Base-by-base conservation (phyloP, 2,797 vertebrate genomes). In the Catamblyrhynchus diadema region DNA sequence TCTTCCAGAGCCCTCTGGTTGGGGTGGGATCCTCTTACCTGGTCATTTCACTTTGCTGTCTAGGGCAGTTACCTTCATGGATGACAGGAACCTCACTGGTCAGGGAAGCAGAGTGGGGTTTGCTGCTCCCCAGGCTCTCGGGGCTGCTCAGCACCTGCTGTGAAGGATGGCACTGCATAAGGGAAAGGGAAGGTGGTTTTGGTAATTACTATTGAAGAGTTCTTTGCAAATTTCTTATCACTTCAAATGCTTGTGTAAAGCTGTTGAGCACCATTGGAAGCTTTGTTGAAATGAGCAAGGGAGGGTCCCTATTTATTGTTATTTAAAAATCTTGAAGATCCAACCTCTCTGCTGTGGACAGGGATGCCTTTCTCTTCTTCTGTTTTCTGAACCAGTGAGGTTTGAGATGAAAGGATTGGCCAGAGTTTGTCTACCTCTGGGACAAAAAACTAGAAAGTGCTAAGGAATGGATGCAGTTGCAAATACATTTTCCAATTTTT, bases 1-100 rank as follows among this genome's bases (percentile, higher is more conserved):
- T 96, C 97, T 98, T 98, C 97, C 97, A 95, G 95, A 98, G 98
- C 98, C 97, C 97, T 98, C 98, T 98, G 98, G 97, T 98, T 98
- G 97, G 98, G 98, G 97, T 98, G 98, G 98, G 97, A 97, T 98
- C 98, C 94, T 98, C 98, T 98, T 97, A 96, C 97, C 97, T 98
- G 97, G 97, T 97, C 98, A 96, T 97, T 98, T 98, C 96, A 97
- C 97, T 97, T 98, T 97, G 97, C 98, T 98, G 97, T 98, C 97
- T 98, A 97, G 81, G 85, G 79, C 95, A 96, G 96, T 93, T 81
- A 51, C 86, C 87, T 85, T 71, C 53, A 84, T 7, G 85, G 88
- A 93, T 88, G 62, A 69, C 86, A 41, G 70, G 84, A 97, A 94
- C 97, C 98, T 98, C 97, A 97, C 69, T 98, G 98, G 97, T 96